Evolutionary conservation across 2,797 vertebrate genomes (phyloP), one percentile per base, ranked within the genome.

Genomic region (Parauchenoglanis punctatus): DNA sequence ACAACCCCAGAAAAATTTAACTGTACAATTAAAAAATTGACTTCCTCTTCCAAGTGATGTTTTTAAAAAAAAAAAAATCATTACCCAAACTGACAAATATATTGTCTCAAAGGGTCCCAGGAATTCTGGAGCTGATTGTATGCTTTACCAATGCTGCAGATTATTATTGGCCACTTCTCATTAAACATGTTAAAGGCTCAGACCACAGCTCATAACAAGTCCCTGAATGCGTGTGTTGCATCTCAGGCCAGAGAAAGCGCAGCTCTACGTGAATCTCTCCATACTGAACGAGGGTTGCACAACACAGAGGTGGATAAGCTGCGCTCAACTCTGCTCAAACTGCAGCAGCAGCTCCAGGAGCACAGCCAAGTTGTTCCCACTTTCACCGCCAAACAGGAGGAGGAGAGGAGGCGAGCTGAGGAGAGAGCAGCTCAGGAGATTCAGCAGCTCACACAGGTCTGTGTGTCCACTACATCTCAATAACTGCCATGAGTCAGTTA

Each of bases 171-270:
- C 11, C 40, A 17, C 40, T 65, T n/a, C 61, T 49, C 15, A 20
- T 65, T 78, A 10, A 56, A 20, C 28, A 78, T 58, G 52, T 35
- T 78, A 10, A 56, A 78, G 49, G 12, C 12, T 81, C n/a, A 63
- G 78, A 25, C 78, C 40, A n/a, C 35, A 61, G 54, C 23, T 61
- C 5, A 25, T 44, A 63, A 25, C 11, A 61, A n/a, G 46, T 81
- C 13, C 59, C 40, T 68, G 0, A 31, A 65, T 80, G 40, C 77
- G 84, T 83, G 28, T 80, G 58, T 18, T 81, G 15, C 65, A 28
- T 85, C 25, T 88, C 86, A 97, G 96, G 93, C 92, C 84, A 94
- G 94, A 89, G 94, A 96, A 90, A 92, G 93, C 0, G 90, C 92
- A 4, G 87, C 85, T 54, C 88, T 97, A 81, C 93, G 76, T 56